Base-by-base conservation (phyloP, 2,888 invertebrate genomes). In the Morpho helenor region DNA sequence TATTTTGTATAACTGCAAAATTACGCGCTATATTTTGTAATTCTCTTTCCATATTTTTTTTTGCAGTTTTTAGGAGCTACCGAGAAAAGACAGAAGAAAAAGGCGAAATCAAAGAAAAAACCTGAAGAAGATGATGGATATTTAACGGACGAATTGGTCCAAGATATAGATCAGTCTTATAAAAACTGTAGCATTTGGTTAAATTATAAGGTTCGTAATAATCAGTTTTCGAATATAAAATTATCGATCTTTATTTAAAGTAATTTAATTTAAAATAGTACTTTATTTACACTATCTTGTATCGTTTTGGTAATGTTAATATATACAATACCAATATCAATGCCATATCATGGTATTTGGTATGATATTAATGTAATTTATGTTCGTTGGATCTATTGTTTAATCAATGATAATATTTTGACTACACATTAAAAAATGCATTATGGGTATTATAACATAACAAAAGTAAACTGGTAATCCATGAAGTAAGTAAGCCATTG, bases 71-170 rank as follows among this genome's bases (percentile, higher is more conserved):
- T 85, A 73, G 87, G 83, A 22, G 85, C 85, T 60, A 73, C 81
- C 46, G 88, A 87, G 54, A 84, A 88, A 69, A 74, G 76, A 8
- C 87, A 85, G 31, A 84, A 79, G 67, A 88, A 87, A 66, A 86
- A 80, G 59, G 84, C 76, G 65, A 87, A 76, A 58, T 69, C 66
- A 9, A 84, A 82, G 65, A 87, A 81, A 73, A 84, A 75, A 63
- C 64, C 74, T 2, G 86, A 85, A 64, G 80, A 82, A 22, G 88
- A 89, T 60, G 87, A 88, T 73, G 91, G 87, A 0, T 86, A 89
- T 71, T 75, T 88, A 63, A 89, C 90, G 2, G 89, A 89, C 48
- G 87, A 87, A 46, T 73, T 72, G 8, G 66, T 73, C 1, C 71
- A 72, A 64, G 82, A 84, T 58, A 69, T 79, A 46, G 81, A 84